Evolutionary conservation across 2,797 vertebrate species (phyloP).

Genomic region (Passerculus sandwichensis): DNA sequence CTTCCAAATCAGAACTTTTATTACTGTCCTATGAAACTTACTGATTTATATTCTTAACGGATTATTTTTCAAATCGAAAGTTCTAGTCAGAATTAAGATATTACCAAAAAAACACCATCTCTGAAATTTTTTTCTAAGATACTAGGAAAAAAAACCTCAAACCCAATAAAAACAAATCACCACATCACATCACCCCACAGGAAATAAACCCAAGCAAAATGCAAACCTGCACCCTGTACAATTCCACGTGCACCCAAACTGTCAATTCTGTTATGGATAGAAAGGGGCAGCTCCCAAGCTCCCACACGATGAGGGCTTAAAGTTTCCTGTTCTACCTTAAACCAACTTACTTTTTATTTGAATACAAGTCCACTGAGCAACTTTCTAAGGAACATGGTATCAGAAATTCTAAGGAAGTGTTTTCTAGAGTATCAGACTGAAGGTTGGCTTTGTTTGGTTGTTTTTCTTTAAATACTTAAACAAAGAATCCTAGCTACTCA

Average conservation of each 20-base stretch:
- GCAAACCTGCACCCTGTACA: not conserved
- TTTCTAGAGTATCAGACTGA: not conserved
- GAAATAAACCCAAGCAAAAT: not conserved
- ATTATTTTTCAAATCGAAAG: not conserved
- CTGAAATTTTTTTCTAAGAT: not conserved
- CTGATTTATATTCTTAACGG: not conserved
- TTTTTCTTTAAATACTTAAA: not conserved
- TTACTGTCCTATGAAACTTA: not conserved
- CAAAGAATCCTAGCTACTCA: not conserved
- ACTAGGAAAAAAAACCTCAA: rapidly evolving
- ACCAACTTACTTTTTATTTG: not conserved
- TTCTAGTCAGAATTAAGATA: not conserved
- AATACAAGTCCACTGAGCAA: not conserved
- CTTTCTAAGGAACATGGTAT: not conserved
- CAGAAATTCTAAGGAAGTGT: not conserved
- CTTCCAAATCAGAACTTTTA: not conserved
- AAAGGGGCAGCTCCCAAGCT: not conserved
- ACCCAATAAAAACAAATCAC: not conserved
- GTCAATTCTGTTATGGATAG: not conserved
- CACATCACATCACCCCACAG: not conserved
- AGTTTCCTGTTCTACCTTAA: not conserved
- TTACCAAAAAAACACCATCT: not conserved
- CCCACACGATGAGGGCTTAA: not conserved
- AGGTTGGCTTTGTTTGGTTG: not conserved
- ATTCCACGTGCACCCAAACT: rapidly evolving